Base-by-base conservation (phyloP, 2,888 invertebrate genomes). In the Nipponacmea schrenckii region DNA sequence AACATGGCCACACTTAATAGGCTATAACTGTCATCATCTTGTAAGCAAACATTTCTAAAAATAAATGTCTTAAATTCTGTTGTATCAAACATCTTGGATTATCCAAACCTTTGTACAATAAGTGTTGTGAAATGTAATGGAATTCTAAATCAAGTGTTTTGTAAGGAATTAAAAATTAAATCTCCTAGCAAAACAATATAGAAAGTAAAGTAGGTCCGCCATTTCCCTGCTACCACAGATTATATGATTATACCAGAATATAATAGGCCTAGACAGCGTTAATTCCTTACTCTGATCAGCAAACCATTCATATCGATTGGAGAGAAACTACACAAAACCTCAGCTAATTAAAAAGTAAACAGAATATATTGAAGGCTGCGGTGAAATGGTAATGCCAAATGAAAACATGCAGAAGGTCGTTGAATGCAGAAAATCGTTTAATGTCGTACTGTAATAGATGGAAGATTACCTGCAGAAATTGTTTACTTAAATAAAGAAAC, bases 291-390 rank as follows among this genome's bases (percentile, higher is more conserved):
- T 56, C 56, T 56, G 56, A 56, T 56, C 56, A 56, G 39, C 39
- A 39, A 39, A 56, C 56, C 14, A 56, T 56, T 56, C 20, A 24
- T 24, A 56, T 56, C 56, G 56, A 56, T 56, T 24, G 56, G 15
- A 20, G 56, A 24, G 56, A 56, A 56, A 56, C 56, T 24, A 24
- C 56, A 56, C 56, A 56, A 56, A 56, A 56, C 56, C 24, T 24
- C 56, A 15, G 56, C 56, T 56, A 56, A 56, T 56, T 56, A 56
- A 56, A 56, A 56, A 24, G 56, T 56, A 56, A 56, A 56, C 56
- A 56, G 8, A 24, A 10, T 24, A 24, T 56, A 24, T 56, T 24
- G 24, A 24, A 24, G 56, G 24, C 56, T 56, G 20, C 20, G 10
- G 56, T 24, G 56, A 20, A 24, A 56, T 24, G 20, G 56, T 56